A percentile compares a stretch with the other conserved stretches of the same genome.
Conservation (phyloP, 2,888 invertebrate genomes). For the Resseliella maxima region DNA sequence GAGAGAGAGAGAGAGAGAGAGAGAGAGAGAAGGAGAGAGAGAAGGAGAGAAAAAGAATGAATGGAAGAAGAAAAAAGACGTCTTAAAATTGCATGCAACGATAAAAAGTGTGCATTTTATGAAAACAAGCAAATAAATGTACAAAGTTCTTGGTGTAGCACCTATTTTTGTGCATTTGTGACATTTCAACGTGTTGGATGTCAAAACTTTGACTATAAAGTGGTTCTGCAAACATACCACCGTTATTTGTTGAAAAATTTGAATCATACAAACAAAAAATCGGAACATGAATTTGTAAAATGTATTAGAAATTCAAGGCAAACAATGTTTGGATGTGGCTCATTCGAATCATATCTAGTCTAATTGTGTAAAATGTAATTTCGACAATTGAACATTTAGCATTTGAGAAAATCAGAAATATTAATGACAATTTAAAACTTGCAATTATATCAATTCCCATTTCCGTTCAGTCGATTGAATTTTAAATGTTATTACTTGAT, state of each 20-base stretch:
- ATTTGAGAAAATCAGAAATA: too few species aligned
- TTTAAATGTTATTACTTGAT: constrained; percentile 18
- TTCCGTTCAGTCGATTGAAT: constrained; percentile 6
- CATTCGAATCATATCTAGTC: too few species aligned
- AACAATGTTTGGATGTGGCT: too few species aligned
- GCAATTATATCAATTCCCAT: background rate
- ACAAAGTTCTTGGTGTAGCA: background rate
- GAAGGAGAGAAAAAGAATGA: background rate
- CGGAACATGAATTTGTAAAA: background rate
- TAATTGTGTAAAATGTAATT: too few species aligned
- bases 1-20: too few species aligned
- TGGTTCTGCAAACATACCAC: background rate
- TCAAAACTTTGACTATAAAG: constrained; percentile 21
- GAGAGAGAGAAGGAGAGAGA: too few species aligned
- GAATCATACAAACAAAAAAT: background rate
- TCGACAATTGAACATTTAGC: too few species aligned
- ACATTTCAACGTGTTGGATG: constrained; percentile 13
- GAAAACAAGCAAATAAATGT: background rate
- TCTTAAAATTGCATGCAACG: too few species aligned
- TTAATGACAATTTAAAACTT: background rate
- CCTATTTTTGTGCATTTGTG: constrained; percentile 7
- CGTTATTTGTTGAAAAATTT: background rate
- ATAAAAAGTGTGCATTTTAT: background rate
- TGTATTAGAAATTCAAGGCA: too few species aligned
- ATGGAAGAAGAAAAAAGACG: too few species aligned